Base-by-base conservation (phyloP, 2,888 invertebrate genomes). In the Crioceris asparagi region DNA sequence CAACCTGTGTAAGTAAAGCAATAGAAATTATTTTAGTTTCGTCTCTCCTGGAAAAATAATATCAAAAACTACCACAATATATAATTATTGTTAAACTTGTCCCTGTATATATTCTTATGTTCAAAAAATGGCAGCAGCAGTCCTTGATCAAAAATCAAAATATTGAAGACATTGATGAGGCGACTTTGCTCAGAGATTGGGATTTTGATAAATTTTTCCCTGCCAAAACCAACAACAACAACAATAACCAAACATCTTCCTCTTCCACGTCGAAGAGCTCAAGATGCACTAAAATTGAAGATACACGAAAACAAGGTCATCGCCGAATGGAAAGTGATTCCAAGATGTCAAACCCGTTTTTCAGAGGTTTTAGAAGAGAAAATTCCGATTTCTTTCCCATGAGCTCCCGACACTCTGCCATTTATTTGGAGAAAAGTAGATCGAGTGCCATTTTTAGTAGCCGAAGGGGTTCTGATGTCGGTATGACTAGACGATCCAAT, bases 191-290 rank as follows among this genome's bases (percentile, higher is more conserved):
- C 52, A 82, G 83, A 65, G 86, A 87, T 58, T 87, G 86, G 87
- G 83, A 87, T 67, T 81, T 87, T 65, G 83, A 83, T 49, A 77
- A 81, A 60, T 86, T 87, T 70, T 86, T 87, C 65, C 83, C 79
- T 2, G 39, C 41, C 17, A 50, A 46, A 38, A 32, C 45, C 6
- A 10, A 15, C 11, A 14, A 12, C 6, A 27, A 27, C 12, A 37
- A 43, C 29, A 36, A 36, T 39, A 36, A 45, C 65, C 66, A 38
- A 15, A 38, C 37, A 3, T 39, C 45, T 12, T 40, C 49, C 3
- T 33, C 36, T 2, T 40, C 39, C n/a, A 43, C 69, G 18, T 46
- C 58, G 69, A 40, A 66, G 67, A 49, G 68, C 32, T 36, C 46
- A 6, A 41, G 36, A 26, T 38, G 38, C 17, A 40, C 41, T 15